These are phyloP conservation scores for Drosophila koepferae DNA, from an alignment of 2,888 invertebrate species.

Conservation along the genomic window DNA sequence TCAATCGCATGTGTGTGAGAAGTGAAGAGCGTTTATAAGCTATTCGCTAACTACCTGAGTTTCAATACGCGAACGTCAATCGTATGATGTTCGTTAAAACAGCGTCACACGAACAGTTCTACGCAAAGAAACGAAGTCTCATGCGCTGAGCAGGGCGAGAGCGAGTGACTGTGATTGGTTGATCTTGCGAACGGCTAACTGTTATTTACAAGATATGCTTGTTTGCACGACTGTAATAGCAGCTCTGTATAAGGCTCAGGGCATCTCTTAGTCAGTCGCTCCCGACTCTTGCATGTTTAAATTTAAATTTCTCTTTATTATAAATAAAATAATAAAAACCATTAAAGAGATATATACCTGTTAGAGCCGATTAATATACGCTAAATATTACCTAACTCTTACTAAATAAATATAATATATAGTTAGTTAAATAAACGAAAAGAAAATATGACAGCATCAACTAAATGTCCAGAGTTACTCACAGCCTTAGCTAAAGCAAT, in stretches of 20 bases:
- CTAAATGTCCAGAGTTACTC: slow-evolving; percentile 5
- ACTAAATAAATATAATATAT: neutral
- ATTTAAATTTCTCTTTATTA: too few relatives aligned
- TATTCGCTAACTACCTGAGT: too few relatives aligned
- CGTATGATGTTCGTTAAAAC: too few relatives aligned
- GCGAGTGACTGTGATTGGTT: too few relatives aligned
- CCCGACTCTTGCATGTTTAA: neutral
- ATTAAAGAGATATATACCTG: neutral
- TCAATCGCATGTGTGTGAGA: too few relatives aligned
- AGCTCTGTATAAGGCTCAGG: neutral
- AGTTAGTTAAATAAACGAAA: neutral
- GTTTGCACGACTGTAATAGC: neutral
- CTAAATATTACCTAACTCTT: neutral
- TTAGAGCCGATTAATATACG: neutral
- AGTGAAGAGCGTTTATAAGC: too few relatives aligned
- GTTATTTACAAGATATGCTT: too few relatives aligned
- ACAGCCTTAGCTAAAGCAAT: slow-evolving; percentile 24
- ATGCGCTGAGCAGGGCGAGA: too few relatives aligned
- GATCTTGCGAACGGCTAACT: too few relatives aligned
- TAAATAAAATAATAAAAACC: neutral
- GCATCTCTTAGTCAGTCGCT: neutral
- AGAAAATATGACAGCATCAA: slow-evolving; percentile 4
- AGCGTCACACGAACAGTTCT: too few relatives aligned
- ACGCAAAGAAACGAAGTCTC: too few relatives aligned
- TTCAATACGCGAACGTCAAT: too few relatives aligned